Conservation (phyloP, 2,113 vertebrate genomes). For the Lipophrys pholis region DNA sequence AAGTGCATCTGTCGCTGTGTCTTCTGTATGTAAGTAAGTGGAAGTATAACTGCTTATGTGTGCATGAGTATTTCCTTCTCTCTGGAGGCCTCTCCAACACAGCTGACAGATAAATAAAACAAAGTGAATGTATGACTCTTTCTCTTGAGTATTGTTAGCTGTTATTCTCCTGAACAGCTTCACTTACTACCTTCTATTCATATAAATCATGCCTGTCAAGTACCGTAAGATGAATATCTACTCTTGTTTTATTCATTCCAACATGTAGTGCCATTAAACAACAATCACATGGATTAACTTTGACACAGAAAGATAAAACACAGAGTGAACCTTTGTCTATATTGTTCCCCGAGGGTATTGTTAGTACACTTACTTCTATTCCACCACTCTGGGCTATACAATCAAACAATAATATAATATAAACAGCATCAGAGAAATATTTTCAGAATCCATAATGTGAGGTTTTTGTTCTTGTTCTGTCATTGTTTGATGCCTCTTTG, state of each 20-base stretch:
- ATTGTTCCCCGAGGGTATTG: constrained; percentile 38
- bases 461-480: constrained; percentile 8
- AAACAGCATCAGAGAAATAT: constrained; percentile 19
- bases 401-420: constrained; percentile 4
- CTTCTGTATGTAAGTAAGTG: constrained; percentile 1
- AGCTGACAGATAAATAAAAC: constrained; percentile 65
- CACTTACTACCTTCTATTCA: constrained; percentile 47
- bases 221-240: constrained; percentile 18
- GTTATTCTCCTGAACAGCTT: constrained; percentile 54
- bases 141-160: constrained; percentile 60
- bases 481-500: constrained; percentile 14
- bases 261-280: constrained; percentile 35
- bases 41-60: constrained; percentile 18
- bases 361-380: constrained; percentile 33
- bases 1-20: not conserved
- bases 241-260: constrained; percentile 35
- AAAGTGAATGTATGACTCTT: constrained; percentile 42
- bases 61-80: constrained; percentile 20
- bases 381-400: not conserved
- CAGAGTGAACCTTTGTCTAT: constrained; percentile 22
- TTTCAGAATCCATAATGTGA: not conserved
- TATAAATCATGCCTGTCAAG: constrained; percentile 58
- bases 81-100: constrained; percentile 13
- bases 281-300: constrained; percentile 51
- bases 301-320: constrained; percentile 50